These are phyloP conservation scores for Dryocosmus kuriphilus DNA, from an alignment of 2,888 invertebrate species.

Conservation along the genomic window DNA sequence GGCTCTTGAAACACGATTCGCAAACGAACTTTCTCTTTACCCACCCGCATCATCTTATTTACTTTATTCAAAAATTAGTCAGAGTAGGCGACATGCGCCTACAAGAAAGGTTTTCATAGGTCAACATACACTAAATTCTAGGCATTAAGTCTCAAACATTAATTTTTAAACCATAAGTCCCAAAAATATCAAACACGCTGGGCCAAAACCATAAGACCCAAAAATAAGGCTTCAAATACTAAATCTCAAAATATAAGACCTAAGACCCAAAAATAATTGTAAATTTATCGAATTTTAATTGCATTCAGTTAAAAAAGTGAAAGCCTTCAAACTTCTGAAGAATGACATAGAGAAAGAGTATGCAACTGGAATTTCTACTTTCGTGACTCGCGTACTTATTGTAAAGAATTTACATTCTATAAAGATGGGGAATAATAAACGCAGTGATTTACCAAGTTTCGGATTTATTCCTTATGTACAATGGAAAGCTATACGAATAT, in stretches of 20 bases:
- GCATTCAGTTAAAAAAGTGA: neutral
- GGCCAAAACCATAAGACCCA: too few species aligned
- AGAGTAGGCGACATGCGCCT: too few species aligned
- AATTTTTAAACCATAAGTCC: too few species aligned
- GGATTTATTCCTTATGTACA: slow-evolving; percentile 56
- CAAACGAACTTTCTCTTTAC: slow-evolving; percentile 26
- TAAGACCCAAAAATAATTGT: neutral
- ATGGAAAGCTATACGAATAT: slow-evolving; percentile 58
- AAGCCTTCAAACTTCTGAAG: slow-evolving; percentile 11
- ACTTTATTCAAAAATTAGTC: neutral
- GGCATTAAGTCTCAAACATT: too few species aligned
- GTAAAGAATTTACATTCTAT: neutral
- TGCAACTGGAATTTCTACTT: slow-evolving; percentile 29
- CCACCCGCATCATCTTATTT: slow-evolving; percentile 29
- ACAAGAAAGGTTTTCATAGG: too few species aligned
- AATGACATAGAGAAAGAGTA: neutral
- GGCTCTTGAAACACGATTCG: neutral
- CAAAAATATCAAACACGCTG: too few species aligned
- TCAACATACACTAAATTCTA: too few species aligned
- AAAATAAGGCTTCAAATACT: too few species aligned
- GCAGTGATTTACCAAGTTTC: slow-evolving; percentile 48
- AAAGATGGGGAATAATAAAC: neutral
- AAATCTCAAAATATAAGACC: too few species aligned
- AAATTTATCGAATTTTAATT: neutral
- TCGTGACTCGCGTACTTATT: slow-evolving; percentile 31